phyloP scores from a whole-genome alignment of 2,888 invertebrate species.

The Amphiduros pacificus region DNA sequence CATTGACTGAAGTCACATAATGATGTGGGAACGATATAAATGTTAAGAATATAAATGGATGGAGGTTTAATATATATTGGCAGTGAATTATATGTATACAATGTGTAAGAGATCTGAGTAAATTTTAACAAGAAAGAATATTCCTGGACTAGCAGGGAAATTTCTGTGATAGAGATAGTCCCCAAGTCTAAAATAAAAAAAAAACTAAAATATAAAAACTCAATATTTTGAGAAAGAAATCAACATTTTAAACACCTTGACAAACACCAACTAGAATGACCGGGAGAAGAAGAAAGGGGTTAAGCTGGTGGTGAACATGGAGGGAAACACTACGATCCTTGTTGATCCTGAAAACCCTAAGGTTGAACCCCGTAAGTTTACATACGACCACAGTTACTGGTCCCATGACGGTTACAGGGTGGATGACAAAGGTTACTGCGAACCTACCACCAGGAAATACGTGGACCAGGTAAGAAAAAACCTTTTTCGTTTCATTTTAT shows the following conservation, averaged over 20 bases:
- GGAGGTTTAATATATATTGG: no score
- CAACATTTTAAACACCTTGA: neutral
- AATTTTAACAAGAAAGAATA: no score
- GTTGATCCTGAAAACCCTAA: constrained; percentile 42
- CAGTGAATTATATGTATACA: no score
- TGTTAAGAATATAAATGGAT: no score
- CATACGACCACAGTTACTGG: constrained; percentile 29
- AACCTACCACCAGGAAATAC: constrained; percentile 15
- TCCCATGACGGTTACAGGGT: constrained; percentile 28
- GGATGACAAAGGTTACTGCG: constrained; percentile 19
- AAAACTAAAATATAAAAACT: no score
- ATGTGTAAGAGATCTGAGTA: no score
- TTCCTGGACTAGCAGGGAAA: neutral
- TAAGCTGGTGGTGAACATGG: constrained; percentile 48
- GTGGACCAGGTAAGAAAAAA: constrained; percentile 23
- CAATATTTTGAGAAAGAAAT: neutral
- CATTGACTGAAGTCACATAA: no score
- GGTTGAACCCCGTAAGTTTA: constrained; percentile 33
- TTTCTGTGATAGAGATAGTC: no score
- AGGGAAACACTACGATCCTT: constrained; percentile 40
- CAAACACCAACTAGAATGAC: constrained; percentile 40
- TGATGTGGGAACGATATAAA: no score
- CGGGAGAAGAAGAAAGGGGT: constrained; percentile 49
- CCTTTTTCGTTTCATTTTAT: neutral
- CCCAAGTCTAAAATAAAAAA: no score